Percentiles rank a stretch among this genome's conserved stretches.
phyloP scores from a whole-genome alignment of 2,888 invertebrate genomes.

The Megalurothrips usitatus region DNA sequence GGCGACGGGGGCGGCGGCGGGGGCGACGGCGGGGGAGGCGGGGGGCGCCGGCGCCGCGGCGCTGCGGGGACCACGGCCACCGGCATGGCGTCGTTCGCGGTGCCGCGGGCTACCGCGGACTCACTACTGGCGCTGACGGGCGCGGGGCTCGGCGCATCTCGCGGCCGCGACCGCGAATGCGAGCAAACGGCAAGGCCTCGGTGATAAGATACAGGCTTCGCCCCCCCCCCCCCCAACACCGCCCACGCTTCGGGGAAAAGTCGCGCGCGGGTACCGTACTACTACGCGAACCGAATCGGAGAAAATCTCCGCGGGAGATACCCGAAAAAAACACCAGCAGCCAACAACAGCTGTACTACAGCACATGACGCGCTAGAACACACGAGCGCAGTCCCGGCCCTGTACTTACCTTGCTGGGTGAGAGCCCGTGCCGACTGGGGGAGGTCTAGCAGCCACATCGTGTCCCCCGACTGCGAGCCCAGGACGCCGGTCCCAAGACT shows the following conservation, averaged over 20 bases:
- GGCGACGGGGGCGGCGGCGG: neutral
- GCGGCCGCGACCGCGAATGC: no score
- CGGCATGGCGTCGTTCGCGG: neutral
- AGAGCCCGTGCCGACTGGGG: conserved; percentile 53
- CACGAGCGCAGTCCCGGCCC: neutral
- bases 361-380: no score
- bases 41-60: neutral
- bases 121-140: no score
- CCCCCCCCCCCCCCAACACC: no score
- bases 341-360: no score
- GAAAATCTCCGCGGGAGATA: neutral
- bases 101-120: neutral
- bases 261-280: neutral
- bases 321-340: neutral
- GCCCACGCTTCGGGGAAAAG: neutral
- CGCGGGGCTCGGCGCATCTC: no score
- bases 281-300: neutral
- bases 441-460: conserved; percentile 65
- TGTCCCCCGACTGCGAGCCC: conserved; percentile 48
- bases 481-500: conserved; percentile 31
- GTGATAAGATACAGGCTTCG: no score
- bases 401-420: conserved; percentile 56
- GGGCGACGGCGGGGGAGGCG: neutral
- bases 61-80: neutral
- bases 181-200: no score